A percentile compares a stretch with the other conserved stretches of the same genome.
Conservation (phyloP, 2,888 invertebrate genomes). For the Uropetala carovei region DNA sequence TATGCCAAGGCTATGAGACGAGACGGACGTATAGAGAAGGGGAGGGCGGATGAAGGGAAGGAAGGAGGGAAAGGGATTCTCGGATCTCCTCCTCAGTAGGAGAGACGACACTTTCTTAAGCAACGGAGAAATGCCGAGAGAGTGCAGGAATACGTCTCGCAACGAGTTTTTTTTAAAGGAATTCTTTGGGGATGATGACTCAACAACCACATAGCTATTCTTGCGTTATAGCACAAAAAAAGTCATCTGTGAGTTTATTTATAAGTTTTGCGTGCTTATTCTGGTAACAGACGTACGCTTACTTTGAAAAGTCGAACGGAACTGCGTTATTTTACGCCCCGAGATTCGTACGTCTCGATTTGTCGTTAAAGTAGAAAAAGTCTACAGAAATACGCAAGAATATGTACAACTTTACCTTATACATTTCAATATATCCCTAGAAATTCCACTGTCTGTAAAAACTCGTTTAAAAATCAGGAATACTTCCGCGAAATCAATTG, state of each 20-base stretch:
- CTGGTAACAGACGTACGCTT: too few relatives aligned
- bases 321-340: too few relatives aligned
- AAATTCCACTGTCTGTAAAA: too few relatives aligned
- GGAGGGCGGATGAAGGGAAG: neutral
- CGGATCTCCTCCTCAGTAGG: neutral
- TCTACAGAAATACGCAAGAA: too few relatives aligned
- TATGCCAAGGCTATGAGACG: slow-evolving; percentile 57
- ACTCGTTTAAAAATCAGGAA: too few relatives aligned
- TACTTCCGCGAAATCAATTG: too few relatives aligned
- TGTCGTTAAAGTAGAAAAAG: too few relatives aligned
- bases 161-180: neutral
- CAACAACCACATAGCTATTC: neutral
- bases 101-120: slow-evolving; percentile 25
- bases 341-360: too few relatives aligned
- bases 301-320: too few relatives aligned
- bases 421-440: too few relatives aligned
- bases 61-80: neutral
- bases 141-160: neutral
- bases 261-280: slow-evolving; percentile 8
- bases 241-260: neutral
- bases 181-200: neutral
- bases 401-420: too few relatives aligned
- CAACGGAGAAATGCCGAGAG: neutral
- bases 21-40: neutral
- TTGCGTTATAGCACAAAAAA: neutral